Evolutionary conservation across 30 jellyfish, hydroid and myxozoan genomes (phyloP).

Genomic region (Hydractinia echinata): DNA sequence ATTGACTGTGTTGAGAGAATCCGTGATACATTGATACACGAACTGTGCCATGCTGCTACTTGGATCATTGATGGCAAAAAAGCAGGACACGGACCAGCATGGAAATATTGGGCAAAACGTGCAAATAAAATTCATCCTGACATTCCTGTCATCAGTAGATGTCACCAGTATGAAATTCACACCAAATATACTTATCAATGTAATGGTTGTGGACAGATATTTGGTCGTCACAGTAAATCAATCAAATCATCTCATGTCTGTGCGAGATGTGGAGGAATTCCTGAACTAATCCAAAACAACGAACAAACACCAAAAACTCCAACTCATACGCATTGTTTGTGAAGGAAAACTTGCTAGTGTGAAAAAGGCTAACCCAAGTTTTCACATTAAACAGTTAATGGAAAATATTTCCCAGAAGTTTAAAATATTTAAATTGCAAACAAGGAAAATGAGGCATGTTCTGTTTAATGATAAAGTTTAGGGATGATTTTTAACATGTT

Average conservation of each 20-base stretch:
- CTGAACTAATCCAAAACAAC: slow-evolving; percentile 28
- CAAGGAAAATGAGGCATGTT: slow-evolving; percentile 6
- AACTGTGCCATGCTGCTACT: slow-evolving; percentile 96
- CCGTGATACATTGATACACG: slow-evolving; percentile 84
- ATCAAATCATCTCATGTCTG: slow-evolving; percentile 25
- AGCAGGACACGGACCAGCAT: slow-evolving; percentile 87
- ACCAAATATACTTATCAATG: slow-evolving; percentile 56
- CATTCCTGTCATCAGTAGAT: slow-evolving; percentile 61
- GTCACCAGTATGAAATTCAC: slow-evolving; percentile 73
- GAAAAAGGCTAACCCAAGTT: slow-evolving; percentile 46
- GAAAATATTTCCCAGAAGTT: slow-evolving; percentile 42
- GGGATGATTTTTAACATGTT: too few relatives aligned
- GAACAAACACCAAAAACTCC: slow-evolving; percentile 46
- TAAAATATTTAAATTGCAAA: slow-evolving; percentile 7
- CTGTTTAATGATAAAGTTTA: too few relatives aligned
- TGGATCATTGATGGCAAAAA: slow-evolving; percentile 68
- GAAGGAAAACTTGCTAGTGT: slow-evolving; percentile 42
- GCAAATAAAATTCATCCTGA: slow-evolving; percentile 75
- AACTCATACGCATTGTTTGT: slow-evolving; percentile 58
- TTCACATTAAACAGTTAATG: slow-evolving; percentile 60
- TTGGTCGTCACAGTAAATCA: slow-evolving; percentile 41
- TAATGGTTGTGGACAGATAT: slow-evolving; percentile 23
- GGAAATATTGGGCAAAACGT: slow-evolving; percentile 90
- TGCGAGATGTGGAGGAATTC: slow-evolving; percentile 26
- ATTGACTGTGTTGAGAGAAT: slow-evolving; percentile 74